Base-by-base conservation (phyloP, 1,140 invertebrate genomes). In the Apis cerana region DNA sequence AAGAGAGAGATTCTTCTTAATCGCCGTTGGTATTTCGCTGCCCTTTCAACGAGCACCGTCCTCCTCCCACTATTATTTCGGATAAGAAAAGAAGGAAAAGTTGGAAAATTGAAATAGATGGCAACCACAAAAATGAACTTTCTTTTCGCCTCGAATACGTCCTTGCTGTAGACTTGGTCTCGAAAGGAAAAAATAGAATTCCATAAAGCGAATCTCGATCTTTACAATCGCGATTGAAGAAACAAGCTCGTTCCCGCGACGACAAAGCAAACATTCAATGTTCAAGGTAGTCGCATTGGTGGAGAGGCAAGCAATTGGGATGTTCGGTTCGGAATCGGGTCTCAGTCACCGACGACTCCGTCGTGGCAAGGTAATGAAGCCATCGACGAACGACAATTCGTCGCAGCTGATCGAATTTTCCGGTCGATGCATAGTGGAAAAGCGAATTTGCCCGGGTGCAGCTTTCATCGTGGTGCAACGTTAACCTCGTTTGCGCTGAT, bases 401-500 rank as follows among this genome's bases (percentile, higher is more conserved):
- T 67, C 75, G 83, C 69, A 67, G 52, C 76, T 88, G 87, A 88
- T 87, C 86, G 85, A 85, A 87, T 87, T 87, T 82, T 85, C 71
- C 75, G 75, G 65, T 33, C 61, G 68, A 56, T 21, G 50, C 75
- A 52, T 10, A 62, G 27, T 23, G 74, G 82, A 87, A 82, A 87
- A 81, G 83, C 78, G 67, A 87, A 88, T 88, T 88, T 88, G 67
- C 77, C 61, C 68, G 81, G 17, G 68, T 78, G 48, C 71, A 61
- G 83, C 87, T 88, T 88, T 88, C 83, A 87, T 85, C 85, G 79
- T 54, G 75, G 75, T 64, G 68, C 67, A 71, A 74, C 79, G 85
- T 88, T 88, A 88, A 87, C 85, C 82, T 81, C 75, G 81, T 88
- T 88, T 88, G 75, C 79, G 61, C 23, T 77, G 83, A 88, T 88